Conservation (phyloP, 1,140 invertebrate species). For the Camponotus floridanus region DNA sequence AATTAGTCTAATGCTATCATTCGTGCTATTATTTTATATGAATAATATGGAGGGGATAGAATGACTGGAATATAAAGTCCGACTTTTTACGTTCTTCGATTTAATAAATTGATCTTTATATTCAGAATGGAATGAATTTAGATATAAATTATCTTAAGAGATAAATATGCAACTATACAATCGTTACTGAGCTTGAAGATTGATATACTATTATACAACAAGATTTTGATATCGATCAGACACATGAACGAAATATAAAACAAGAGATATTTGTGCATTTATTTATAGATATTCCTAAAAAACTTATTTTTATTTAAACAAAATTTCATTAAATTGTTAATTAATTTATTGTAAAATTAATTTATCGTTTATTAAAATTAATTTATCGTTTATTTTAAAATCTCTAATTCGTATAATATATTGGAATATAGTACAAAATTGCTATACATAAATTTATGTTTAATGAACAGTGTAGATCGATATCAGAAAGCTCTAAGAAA, state of each 20-base stretch:
- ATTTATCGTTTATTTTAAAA: background rate
- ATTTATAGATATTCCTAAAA: background rate
- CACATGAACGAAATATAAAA: background rate
- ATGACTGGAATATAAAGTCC: background rate
- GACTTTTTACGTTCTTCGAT: slow-evolving; percentile 1
- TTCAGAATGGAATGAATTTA: slow-evolving; percentile 14
- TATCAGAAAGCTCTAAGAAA: slow-evolving; percentile 7
- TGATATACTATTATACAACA: slow-evolving; percentile 41
- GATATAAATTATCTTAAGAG: slow-evolving; percentile 10
- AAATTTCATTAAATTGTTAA: background rate
- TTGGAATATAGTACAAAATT: background rate
- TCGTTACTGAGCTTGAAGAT: slow-evolving; percentile 67
- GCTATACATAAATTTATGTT: background rate
- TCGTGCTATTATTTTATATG: background rate
- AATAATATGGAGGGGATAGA: background rate
- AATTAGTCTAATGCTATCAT: background rate
- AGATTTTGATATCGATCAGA: background rate
- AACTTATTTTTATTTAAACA: background rate
- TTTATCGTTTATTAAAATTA: background rate
- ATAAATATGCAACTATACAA: slow-evolving; percentile 60
- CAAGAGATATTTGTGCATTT: background rate
- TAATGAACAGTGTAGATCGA: background rate
- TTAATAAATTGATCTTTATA: slow-evolving; percentile 2
- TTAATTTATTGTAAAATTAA: background rate
- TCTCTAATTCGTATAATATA: background rate